A percentile compares a stretch with the other conserved stretches of the same genome.
These are phyloP conservation scores for Montipora cactus DNA, from an alignment of 64 coral and sea anemone genomes.

Conservation along the genomic window DNA sequence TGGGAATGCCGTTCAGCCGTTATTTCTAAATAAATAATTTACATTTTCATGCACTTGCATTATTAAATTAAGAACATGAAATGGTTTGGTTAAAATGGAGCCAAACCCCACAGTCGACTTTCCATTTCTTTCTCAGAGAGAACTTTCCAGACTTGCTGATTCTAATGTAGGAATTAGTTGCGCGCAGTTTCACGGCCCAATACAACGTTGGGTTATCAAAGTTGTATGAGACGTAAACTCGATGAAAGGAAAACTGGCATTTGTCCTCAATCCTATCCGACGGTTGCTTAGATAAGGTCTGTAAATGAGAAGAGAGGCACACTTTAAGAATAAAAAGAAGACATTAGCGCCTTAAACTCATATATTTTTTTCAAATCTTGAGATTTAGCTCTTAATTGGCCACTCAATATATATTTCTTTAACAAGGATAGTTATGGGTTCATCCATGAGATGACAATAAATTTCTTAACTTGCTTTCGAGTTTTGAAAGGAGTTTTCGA, in stretches of 20 bases:
- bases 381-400: too few relatives aligned
- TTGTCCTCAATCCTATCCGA: background rate
- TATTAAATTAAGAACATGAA: background rate
- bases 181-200: background rate
- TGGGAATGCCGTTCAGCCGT: too few relatives aligned
- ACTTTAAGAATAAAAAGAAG: background rate
- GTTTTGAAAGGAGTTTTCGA: too few relatives aligned
- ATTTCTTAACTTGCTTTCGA: too few relatives aligned
- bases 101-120: background rate
- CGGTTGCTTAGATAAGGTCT: background rate
- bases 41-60: too few relatives aligned
- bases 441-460: too few relatives aligned
- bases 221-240: background rate
- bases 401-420: too few relatives aligned
- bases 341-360: too few relatives aligned
- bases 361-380: too few relatives aligned
- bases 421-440: too few relatives aligned
- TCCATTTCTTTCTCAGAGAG: background rate
- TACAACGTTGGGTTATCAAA: background rate
- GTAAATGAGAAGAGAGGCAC: background rate
- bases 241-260: background rate
- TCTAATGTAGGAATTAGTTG: background rate
- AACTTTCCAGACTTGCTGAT: background rate
- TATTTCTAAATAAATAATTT: too few relatives aligned
- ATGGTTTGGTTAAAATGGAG: background rate